Base-by-base conservation (phyloP, 2,888 invertebrate species). In the Apodemia duryi region DNA sequence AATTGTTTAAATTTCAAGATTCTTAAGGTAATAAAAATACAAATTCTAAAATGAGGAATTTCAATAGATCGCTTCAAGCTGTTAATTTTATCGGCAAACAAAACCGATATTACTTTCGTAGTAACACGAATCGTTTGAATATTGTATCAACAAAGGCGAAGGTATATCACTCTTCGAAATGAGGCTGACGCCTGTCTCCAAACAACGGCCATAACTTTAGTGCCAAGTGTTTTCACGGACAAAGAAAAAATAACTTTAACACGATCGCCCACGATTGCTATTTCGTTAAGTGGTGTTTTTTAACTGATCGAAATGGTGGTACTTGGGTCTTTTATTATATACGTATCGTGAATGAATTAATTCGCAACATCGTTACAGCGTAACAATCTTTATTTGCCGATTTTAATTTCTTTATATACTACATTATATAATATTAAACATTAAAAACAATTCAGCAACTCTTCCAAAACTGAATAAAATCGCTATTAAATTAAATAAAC, bases 121-220 rank as follows among this genome's bases (percentile, higher is more conserved):
- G 65, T 61, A 65, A 65, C 46, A 46, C 4, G 46, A 73, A 70
- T 71, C 71, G 73, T 82, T 79, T 78, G 77, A 77, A 79, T 81
- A 81, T 75, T 77, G 76, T 79, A 81, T 76, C 75, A 85, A 85
- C 83, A 84, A 85, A 86, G 84, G 82, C 77, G 75, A 79, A 84
- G 80, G 82, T 84, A 87, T 86, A 87, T 86, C 85, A 83, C 81
- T 87, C 85, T 84, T 85, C 84, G 85, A 82, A 83, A 81, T 78
- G 83, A 83, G 78, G 69, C 80, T 81, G 81, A 83, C 83, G 83
- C 78, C 73, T 80, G 78, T 76, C 83, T 81, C 82, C 80, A 84
- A 84, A 86, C 86, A 85, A 68, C 80, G 80, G 77, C 81, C 80
- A 82, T 87, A 84, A 86, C 86, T 86, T 88, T 86, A 85, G 83